Base-by-base conservation (phyloP, 2,113 vertebrate species). In the Chitala chitala region DNA sequence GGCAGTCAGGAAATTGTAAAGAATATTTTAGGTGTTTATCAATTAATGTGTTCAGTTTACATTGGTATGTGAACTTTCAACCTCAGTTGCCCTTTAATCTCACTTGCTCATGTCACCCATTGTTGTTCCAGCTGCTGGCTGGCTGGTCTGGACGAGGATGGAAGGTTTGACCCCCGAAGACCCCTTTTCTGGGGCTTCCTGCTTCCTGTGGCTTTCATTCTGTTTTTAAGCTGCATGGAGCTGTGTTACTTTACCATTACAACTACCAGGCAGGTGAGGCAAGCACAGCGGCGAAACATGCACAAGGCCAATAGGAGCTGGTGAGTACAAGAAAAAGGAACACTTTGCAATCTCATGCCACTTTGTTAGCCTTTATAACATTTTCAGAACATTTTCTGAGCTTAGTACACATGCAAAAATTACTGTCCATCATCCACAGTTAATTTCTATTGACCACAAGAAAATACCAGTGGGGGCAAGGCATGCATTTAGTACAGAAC, bases 111-210 rank as follows among this genome's bases (percentile, higher is more conserved):
- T 20, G 7, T 17, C 5, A 29, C 31, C 33, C n/a, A n/a, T n/a
- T n/a, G n/a, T n/a, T 63, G 3, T 46, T 61, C 77, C 42, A 90
- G 89, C 72, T 92, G 86, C 75, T 92, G 91, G 87, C 81, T 90
- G 12, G 83, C 85, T 54, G 72, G 73, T 42, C 9, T 86, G 58
- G 69, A 86, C 15, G 6, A 73, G 13, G 2, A 80, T 2, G 20
- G 77, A 29, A 13, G 61, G 2, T 80, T 86, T 65, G 72, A 78
- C 15, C 22, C 71, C n/a, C 8, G 42, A 48, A 89, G 87, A 42
- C 85, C 88, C 1, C 82, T 84, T 69, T 73, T 91, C 33, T 86
- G 83, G 84, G 84, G 82, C 24, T 89, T 92, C 59, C 42, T 91
- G 1, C 2, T 90, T 10, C 84, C 89, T 5, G 10, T 84, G 0